Evolutionary conservation across 2,113 vertebrate species (phyloP).

Genomic region (Micronycteris hirsuta): DNA sequence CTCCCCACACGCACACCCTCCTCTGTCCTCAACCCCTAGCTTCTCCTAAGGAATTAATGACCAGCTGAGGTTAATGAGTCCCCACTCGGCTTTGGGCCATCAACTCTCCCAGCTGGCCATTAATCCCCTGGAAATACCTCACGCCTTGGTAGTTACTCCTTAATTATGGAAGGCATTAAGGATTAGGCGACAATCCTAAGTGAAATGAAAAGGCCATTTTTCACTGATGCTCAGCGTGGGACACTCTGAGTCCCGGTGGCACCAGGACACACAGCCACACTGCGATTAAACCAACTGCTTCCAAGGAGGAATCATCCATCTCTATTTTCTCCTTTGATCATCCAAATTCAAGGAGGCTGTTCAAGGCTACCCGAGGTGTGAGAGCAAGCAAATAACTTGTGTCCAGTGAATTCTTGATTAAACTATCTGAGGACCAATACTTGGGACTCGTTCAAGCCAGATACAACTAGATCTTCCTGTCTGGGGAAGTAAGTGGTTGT

Average conservation of each 20-base stretch:
- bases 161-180: slow-evolving; percentile 76
- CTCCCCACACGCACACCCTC: background rate
- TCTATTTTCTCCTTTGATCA: slow-evolving; percentile 62
- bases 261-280: slow-evolving; percentile 38
- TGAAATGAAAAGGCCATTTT: slow-evolving; percentile 70
- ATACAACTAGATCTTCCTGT: slow-evolving; percentile 48
- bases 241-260: slow-evolving; percentile 57
- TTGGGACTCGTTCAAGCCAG: slow-evolving; percentile 14
- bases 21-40: background rate
- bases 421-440: slow-evolving; percentile 5
- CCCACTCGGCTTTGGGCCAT: slow-evolving; percentile 67
- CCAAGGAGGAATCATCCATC: slow-evolving; percentile 53
- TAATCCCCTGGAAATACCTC: slow-evolving; percentile 72
- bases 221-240: slow-evolving; percentile 63
- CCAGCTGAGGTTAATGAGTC: slow-evolving; percentile 73
- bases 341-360: slow-evolving; percentile 41
- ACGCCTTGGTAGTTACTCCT: slow-evolving; percentile 74
- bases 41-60: slow-evolving; percentile 63
- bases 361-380: slow-evolving; percentile 5
- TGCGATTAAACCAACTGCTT: slow-evolving; percentile 56
- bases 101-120: slow-evolving; percentile 72
- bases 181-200: slow-evolving; percentile 64
- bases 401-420: slow-evolving; percentile 64
- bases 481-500: background rate
- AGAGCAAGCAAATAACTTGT: slow-evolving; percentile 51